A percentile compares a stretch with the other conserved stretches of the same genome.
These are phyloP conservation scores for Leucoma salicis DNA, from an alignment of 2,888 invertebrate genomes.

Conservation along the genomic window DNA sequence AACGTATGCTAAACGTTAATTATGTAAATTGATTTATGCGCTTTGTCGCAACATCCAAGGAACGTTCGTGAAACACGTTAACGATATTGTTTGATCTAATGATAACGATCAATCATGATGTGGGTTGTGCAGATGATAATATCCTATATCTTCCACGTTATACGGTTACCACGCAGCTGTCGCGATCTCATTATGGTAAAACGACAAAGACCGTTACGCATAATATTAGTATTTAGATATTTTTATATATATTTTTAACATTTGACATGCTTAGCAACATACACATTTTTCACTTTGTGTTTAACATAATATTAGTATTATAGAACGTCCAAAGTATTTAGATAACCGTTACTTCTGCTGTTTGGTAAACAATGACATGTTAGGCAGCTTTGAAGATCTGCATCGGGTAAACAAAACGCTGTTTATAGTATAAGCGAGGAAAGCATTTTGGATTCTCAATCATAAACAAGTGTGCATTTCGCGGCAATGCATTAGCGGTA, in stretches of 20 bases:
- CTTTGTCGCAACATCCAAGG: constrained; percentile 35
- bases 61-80: constrained; percentile 36
- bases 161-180: constrained; percentile 30
- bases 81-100: constrained; percentile 31
- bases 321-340: constrained; percentile 42
- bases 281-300: no score
- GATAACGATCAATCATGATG: constrained; percentile 43
- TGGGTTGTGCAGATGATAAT: constrained; percentile 42
- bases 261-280: no score
- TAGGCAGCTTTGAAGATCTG: constrained; percentile 19
- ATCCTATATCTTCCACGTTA: constrained; percentile 39
- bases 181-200: constrained; percentile 42
- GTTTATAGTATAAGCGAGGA: constrained; percentile 29
- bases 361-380: constrained; percentile 46
- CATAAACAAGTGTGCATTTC: constrained; percentile 42
- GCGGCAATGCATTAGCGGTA: constrained; percentile 41
- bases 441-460: constrained; percentile 30
- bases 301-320: no score
- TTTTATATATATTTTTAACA: no score
- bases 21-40: constrained; percentile 58
- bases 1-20: constrained; percentile 46
- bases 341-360: constrained; percentile 45
- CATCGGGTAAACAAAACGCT: constrained; percentile 46
- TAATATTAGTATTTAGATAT: constrained; percentile 51
- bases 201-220: constrained; percentile 57